Conservation (phyloP, 2,113 vertebrate genomes). For the cattle (Bos taurus) region ARS-UCD2.0 NC_037352.1:10857501-10858000, state of each 20-base stretch:
- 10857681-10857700: neutral
- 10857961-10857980: neutral
- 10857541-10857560: neutral
- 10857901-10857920: neutral
- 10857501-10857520: neutral
- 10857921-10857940: neutral
- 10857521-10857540: neutral
- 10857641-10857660: neutral
- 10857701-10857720: neutral
- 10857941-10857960: neutral
- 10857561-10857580: neutral
- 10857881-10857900: neutral
- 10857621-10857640: accelerated
- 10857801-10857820: neutral
- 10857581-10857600: accelerated
- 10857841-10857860: neutral
- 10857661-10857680: neutral
- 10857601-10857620: neutral
- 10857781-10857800: neutral
- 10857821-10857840: neutral
- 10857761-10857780: neutral
- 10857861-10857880: neutral
- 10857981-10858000: neutral
- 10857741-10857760: accelerated
- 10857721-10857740: neutral